A percentile compares a stretch with the other conserved stretches of the same genome.
phyloP scores from a whole-genome alignment of 2,888 invertebrate species.

The Athetis lepigone region DNA sequence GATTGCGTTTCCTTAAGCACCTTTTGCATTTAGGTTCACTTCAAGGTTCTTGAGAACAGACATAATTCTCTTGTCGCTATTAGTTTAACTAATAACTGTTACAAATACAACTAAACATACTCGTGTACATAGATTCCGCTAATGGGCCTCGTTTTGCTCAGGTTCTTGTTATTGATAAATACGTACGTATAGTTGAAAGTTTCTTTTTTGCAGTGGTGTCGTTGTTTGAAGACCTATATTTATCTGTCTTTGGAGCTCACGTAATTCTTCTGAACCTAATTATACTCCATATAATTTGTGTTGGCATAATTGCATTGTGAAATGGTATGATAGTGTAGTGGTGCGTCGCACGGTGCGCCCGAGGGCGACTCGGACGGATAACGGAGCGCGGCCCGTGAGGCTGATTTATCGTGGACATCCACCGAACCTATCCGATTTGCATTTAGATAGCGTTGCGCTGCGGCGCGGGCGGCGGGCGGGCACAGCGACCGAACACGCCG shows the following conservation, averaged over 20 bases:
- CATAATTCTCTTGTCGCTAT: slow-evolving; percentile 71
- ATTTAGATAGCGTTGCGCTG: slow-evolving; percentile 87
- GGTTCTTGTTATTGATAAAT: slow-evolving; percentile 42
- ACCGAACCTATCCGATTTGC: slow-evolving; percentile 90
- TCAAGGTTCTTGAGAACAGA: slow-evolving; percentile 65
- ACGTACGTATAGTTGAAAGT: slow-evolving; percentile 3
- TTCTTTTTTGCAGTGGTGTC: slow-evolving; percentile 27
- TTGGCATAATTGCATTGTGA: slow-evolving; percentile 64
- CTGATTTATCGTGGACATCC: slow-evolving; percentile 89
- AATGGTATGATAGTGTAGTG: slow-evolving; percentile 60
- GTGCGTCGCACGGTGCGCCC: slow-evolving; percentile 64
- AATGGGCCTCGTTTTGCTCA: slow-evolving; percentile 1
- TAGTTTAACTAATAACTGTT: slow-evolving; percentile 66
- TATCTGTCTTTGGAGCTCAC: slow-evolving; percentile 40
- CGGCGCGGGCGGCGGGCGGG: slow-evolving; percentile 65
- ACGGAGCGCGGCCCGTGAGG: slow-evolving; percentile 79
- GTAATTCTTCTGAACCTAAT: slow-evolving; percentile 44
- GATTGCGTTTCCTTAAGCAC: slow-evolving; percentile 74
- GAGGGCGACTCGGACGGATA: slow-evolving; percentile 75
- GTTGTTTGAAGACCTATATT: slow-evolving; percentile 41
- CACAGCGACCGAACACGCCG: slow-evolving; percentile 58
- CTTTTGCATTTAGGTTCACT: slow-evolving; percentile 70
- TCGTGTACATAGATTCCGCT: slow-evolving; percentile 25
- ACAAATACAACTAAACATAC: slow-evolving; percentile 50
- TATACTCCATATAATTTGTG: slow-evolving; percentile 50